Evolutionary conservation across 1,140 invertebrate species (phyloP), one percentile per base, ranked within the genome.

Genomic region (Calliopsis andreniformis): DNA sequence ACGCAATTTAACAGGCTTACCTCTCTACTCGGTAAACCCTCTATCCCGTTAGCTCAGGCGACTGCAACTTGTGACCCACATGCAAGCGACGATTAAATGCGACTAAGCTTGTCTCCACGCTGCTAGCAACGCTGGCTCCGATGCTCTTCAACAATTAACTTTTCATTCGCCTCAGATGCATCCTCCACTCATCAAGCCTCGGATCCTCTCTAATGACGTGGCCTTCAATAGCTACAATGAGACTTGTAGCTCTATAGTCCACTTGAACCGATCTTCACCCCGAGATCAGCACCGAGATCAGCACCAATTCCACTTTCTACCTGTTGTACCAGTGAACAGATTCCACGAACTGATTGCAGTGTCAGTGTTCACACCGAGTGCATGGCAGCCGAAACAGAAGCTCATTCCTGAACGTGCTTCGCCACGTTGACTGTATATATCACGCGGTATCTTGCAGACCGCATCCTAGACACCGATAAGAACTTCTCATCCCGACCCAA

Each of bases 1-100:
- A 78, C 76, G 39, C 43, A 59, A 79, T 80, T 88, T 89, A 91
- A 91, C 83, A 89, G 75, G 87, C 89, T 91, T 90, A 91, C 87
- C 87, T 88, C 63, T 67, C 73, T 76, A 69, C 87, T 87, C 82
- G 81, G 89, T 88, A 89, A 92, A 91, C 75, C 87, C 85, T 90
- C 84, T 91, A 92, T 91, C 91, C 86, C 86, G 88, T 92, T 92
- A 92, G 87, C 62, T 69, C 64, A 73, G 66, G 58, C 69, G 62
- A 72, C 76, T 88, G 86, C 80, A 89, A 90, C 90, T 92, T 87
- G 87, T 92, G 91, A 92, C 91, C 91, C 89, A 92, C 89, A 92
- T 92, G 90, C 87, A 83, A 89, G 80, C 84, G 84, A 82, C 85
- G 86, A 90, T 91, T 88, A 89, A 90, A 88, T 80, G 80, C 81